phyloP scores from a whole-genome alignment of 2,797 vertebrate species.

The Anomalospiza imberbis region DNA sequence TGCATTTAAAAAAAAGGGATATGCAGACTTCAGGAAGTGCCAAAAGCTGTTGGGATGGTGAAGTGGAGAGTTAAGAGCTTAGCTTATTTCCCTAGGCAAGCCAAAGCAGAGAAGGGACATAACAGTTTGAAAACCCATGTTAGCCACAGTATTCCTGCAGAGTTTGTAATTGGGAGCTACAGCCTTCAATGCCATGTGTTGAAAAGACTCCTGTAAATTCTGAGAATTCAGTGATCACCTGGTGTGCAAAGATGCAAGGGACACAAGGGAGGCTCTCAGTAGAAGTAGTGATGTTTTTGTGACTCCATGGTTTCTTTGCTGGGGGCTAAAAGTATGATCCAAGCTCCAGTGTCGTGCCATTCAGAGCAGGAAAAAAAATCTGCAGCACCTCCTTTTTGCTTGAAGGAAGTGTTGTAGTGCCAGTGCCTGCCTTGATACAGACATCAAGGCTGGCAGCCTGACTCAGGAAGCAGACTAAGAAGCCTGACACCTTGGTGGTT shows the following conservation, averaged over 20 bases:
- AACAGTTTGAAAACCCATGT: background rate
- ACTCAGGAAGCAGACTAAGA: background rate
- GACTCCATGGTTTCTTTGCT: background rate
- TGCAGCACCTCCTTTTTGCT: slow-evolving; percentile 14
- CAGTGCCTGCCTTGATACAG: background rate
- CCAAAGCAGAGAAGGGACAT: background rate
- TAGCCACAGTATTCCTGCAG: background rate
- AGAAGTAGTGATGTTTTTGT: background rate
- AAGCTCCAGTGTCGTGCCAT: background rate
- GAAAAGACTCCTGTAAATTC: background rate
- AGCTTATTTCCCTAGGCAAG: background rate
- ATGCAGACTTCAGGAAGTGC: background rate
- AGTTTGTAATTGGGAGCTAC: background rate
- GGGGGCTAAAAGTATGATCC: background rate
- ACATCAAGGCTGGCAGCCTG: background rate
- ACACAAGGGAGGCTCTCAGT: background rate
- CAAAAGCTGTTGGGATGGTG: background rate
- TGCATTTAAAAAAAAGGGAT: background rate
- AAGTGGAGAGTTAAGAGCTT: background rate
- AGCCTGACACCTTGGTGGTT: background rate
- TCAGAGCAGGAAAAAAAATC: background rate
- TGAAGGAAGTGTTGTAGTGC: background rate
- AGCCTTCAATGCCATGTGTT: accelerated
- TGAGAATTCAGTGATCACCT: background rate
- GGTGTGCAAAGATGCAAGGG: background rate